Percentiles rank a stretch among this genome's conserved stretches.
Evolutionary conservation across 2,113 vertebrate genomes (phyloP).

Genomic region (Natator depressus): DNA sequence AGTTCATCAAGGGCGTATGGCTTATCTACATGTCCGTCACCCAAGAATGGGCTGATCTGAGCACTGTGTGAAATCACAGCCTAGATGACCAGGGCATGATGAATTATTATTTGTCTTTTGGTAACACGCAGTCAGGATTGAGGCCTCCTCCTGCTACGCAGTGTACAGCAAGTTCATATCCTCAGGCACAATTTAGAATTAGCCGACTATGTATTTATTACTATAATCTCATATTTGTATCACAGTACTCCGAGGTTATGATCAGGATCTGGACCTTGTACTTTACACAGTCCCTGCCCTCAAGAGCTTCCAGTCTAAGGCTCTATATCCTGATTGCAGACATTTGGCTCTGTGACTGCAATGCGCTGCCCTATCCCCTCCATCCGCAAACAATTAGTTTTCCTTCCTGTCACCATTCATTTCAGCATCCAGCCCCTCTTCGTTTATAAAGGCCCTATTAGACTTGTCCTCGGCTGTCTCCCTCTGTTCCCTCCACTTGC

Average conservation of each 20-base stretch:
- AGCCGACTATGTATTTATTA: neutral
- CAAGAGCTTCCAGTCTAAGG: constrained; percentile 21
- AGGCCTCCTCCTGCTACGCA: neutral
- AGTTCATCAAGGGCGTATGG: neutral
- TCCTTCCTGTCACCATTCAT: neutral
- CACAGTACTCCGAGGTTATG: constrained; percentile 15
- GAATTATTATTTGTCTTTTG: constrained; percentile 24
- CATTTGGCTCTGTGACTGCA: neutral
- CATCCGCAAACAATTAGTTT: neutral
- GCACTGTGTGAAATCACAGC: neutral
- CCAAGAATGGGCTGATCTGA: neutral
- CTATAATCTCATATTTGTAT: neutral
- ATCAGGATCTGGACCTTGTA: constrained; percentile 30
- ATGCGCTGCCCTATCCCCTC: neutral
- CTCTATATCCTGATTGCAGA: neutral
- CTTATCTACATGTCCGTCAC: neutral
- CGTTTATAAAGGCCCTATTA: neutral
- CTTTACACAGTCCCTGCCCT: neutral
- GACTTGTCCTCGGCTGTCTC: neutral
- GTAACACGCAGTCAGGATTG: neutral
- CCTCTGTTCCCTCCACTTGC: neutral
- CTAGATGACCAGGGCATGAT: neutral
- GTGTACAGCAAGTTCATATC: neutral
- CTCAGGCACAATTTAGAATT: neutral
- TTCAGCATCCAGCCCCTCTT: neutral